Evolutionary conservation across 2,888 invertebrate genomes (phyloP), one percentile per base, ranked within the genome.

Genomic region (Platerodrilus igneus): DNA sequence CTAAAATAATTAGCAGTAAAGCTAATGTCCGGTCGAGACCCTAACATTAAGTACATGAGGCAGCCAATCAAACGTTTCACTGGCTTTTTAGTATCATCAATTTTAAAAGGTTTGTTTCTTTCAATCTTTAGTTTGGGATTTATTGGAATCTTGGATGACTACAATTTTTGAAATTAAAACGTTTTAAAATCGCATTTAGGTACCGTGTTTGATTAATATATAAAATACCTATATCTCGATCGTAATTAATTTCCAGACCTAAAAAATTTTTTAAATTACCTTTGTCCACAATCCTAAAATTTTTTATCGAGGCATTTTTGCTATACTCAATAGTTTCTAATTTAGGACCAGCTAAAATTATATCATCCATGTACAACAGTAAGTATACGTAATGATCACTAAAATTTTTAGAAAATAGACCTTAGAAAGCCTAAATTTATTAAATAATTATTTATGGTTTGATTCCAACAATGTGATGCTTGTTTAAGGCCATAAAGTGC

Each of bases 201-300:
- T 43, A 45, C 18, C 10, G 34, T 16, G 29, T 13, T 20, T 42
- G n/a, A 32, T 20, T 20, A 16, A 45, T 22, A 19, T 23, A 28
- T 21, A 41, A 35, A 15, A 35, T 35, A 4, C 39, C 41, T 7
- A 7, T n/a, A 27, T 45, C 27, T 21, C 19, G 38, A 21, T 38
- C 21, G 32, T 41, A 38, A 10, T 16, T n/a, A 9, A 45, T 48
- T 37, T 45, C 37, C 13, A 45, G 16, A 10, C 39, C 46, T 17
- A 41, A 22, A 33, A 46, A 49, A 47, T 44, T 16, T 16, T 37
- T 37, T 10, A 47, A 9, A 6, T 11, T 4, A 5, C 39, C 44
- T 29, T 47, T 43, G 25, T 31, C 38, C 32, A 40, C 41, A n/a
- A 40, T 28, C 23, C 26, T n/a, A 37, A 42, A 45, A 32, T 28